Base-by-base conservation (phyloP, 2,888 invertebrate species). In the Tridacna gigas region DNA sequence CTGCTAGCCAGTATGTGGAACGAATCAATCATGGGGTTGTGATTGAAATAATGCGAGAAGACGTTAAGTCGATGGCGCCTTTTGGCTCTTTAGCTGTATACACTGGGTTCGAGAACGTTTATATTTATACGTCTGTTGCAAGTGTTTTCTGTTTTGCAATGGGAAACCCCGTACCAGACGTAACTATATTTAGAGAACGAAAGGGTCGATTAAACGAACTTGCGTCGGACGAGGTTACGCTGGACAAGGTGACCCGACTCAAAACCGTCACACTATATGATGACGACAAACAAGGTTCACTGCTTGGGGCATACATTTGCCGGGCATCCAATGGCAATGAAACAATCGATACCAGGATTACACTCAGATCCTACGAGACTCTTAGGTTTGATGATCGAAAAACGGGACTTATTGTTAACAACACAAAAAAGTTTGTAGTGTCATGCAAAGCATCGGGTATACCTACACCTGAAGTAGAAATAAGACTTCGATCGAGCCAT, bases 381-480 rank as follows among this genome's bases (percentile, higher is more conserved):
- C 18, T 71, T 25, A 3, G 22, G n/a, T 71, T 71, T 51, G 71
- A 71, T 25, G 71, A 71, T 25, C 71, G 71, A 45, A 71, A 71
- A 25, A 71, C 71, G 9, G 51, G 71, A 12, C 3, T 71, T 3
- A 71, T 22, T 11, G 22, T 51, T 3, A 71, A 71, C 71, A 71
- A 48, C 11, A 51, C 71, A 0, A 15, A 25, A 18, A 71, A 71
- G 71, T 25, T 51, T 22, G 71, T 71, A 9, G 51, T 71, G 2
- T 25, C 71, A 3, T 71, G 71, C 51, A 71, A 71, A 26, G 71
- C 71, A 15, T 51, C 71, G n/a, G 71, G 71, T 13, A 71, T 45
- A 4, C 71, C 71, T 12, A 48, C 51, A 71, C 71, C 71, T 13
- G n/a, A 51, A 26, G 11, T 71, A 51, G 71, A 71, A 25, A 48